Conservation (phyloP, 2,113 vertebrate species). For the Centropus unirufus region DNA sequence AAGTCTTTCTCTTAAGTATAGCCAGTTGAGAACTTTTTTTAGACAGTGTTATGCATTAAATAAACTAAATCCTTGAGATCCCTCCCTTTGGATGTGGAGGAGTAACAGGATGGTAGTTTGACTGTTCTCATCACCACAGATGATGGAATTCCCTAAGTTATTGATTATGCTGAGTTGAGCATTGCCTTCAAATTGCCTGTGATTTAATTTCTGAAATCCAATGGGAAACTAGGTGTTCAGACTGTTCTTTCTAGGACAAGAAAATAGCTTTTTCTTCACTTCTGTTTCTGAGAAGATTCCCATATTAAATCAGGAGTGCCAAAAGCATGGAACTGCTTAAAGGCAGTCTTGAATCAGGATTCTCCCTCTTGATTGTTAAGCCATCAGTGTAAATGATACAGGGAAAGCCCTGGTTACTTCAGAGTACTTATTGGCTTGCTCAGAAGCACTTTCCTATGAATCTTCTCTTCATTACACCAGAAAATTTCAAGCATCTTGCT, state of each 20-base stretch:
- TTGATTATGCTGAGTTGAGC: not conserved
- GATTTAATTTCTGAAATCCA: not conserved
- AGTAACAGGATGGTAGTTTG: not conserved
- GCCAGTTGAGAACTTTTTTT: not conserved
- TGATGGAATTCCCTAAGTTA: not conserved
- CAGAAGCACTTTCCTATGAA: not conserved
- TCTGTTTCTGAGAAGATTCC: conserved; percentile 28
- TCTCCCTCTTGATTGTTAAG: conserved; percentile 9
- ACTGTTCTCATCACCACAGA: not conserved
- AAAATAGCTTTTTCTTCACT: conserved; percentile 5
- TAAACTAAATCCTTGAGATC: not conserved
- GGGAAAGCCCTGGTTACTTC: conserved; percentile 20
- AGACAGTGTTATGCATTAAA: not conserved
- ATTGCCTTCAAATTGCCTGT: not conserved
- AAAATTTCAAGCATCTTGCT: not conserved
- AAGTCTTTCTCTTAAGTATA: not conserved
- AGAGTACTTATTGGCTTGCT: not conserved
- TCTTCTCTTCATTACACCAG: not conserved
- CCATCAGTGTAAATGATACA: not conserved
- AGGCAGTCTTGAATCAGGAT: conserved; percentile 13
- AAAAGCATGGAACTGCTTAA: not conserved
- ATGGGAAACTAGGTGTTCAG: not conserved
- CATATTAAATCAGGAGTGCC: conserved; percentile 1
- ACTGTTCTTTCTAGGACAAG: conserved; percentile 30
- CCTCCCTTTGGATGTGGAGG: not conserved